phyloP scores from a whole-genome alignment of 1,140 invertebrate species.

The Drosophila watanabei region DNA sequence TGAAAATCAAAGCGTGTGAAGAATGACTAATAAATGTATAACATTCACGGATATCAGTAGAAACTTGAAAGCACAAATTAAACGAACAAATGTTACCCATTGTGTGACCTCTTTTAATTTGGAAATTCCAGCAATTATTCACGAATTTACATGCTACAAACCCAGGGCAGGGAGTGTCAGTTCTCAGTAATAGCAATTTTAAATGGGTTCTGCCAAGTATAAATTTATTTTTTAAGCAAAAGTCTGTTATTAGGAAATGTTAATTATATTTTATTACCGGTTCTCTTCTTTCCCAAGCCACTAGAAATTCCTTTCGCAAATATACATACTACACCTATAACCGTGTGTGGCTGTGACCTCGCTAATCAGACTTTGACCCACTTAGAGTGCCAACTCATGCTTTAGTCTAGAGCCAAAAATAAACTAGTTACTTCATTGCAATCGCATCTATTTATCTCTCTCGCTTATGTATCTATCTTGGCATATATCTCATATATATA shows the following conservation, averaged over 20 bases:
- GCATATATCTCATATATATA: slow-evolving; percentile 59
- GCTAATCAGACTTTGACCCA: slow-evolving; percentile 76
- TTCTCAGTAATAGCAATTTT: neutral
- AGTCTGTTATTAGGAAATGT: neutral
- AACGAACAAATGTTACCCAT: slow-evolving; percentile 1
- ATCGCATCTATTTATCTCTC: slow-evolving; percentile 36
- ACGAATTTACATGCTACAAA: neutral
- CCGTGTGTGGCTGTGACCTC: slow-evolving; percentile 50
- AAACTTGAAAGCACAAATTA: slow-evolving; percentile 1
- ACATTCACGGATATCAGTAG: slow-evolving; percentile 6
- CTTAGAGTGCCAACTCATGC: slow-evolving; percentile 66
- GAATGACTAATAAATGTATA: neutral
- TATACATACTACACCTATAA: neutral
- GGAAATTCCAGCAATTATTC: neutral
- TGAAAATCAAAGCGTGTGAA: slow-evolving; percentile 9
- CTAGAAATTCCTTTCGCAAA: slow-evolving; percentile 15
- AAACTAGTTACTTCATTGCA: slow-evolving; percentile 41
- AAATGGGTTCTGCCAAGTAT: slow-evolving; percentile 4
- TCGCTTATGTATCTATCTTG: slow-evolving; percentile 54
- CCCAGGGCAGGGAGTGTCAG: neutral
- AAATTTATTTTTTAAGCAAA: neutral
- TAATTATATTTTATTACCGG: slow-evolving; percentile 20
- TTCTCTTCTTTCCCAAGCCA: slow-evolving; percentile 6
- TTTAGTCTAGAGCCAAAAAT: slow-evolving; percentile 53
- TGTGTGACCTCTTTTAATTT: slow-evolving; percentile 2